A percentile compares a stretch with the other conserved stretches of the same genome.
These are phyloP conservation scores for Penaeus chinensis DNA, from an alignment of 1,140 invertebrate genomes.

Conservation along the genomic window DNA sequence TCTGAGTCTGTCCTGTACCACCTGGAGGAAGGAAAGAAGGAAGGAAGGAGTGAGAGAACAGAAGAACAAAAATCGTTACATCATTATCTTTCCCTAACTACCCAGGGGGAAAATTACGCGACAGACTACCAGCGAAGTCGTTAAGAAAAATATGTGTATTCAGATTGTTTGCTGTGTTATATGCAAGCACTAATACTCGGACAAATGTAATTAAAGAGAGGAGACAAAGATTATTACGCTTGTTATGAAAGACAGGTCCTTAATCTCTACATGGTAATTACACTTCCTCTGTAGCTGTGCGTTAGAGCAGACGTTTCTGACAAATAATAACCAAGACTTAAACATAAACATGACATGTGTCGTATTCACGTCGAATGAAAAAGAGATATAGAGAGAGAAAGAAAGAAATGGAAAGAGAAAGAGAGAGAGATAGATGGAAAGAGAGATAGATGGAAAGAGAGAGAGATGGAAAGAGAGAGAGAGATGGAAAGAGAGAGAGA, in stretches of 20 bases:
- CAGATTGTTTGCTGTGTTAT: too few species aligned
- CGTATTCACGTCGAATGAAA: not conserved
- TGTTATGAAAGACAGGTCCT: too few species aligned
- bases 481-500: not conserved
- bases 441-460: not conserved
- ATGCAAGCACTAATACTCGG: too few species aligned
- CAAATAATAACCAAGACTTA: constrained; percentile 66
- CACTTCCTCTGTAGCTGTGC: too few species aligned
- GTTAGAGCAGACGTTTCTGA: too few species aligned
- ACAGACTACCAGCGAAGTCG: not conserved
- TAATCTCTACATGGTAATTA: too few species aligned
- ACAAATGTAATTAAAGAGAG: too few species aligned
- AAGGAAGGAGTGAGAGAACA: not conserved
- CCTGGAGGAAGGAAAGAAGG: constrained; percentile 4
- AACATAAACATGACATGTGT: constrained; percentile 70
- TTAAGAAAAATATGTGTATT: too few species aligned
- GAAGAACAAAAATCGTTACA: not conserved
- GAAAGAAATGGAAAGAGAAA: not conserved
- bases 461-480: too few species aligned
- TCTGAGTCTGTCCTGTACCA: constrained; percentile 46
- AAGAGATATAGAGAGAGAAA: not conserved
- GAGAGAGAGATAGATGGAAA: not conserved
- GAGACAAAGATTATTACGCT: too few species aligned
- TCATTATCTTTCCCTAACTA: not conserved
- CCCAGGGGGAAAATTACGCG: not conserved